phyloP scores from a whole-genome alignment of 2,888 invertebrate genomes.

The Ganaspis brasiliensis region DNA sequence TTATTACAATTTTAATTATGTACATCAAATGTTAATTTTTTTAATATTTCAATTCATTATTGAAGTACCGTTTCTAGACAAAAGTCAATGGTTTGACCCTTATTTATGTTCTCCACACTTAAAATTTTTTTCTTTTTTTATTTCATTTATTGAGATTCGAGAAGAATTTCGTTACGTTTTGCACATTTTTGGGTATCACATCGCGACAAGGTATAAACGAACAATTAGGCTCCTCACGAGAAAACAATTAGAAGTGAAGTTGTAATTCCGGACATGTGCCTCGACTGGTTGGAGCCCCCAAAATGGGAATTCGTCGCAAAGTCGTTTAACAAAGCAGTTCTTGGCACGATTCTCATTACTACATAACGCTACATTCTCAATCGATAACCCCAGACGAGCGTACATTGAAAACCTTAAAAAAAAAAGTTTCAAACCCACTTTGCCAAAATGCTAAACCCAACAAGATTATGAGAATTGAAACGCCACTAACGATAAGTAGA shows the following conservation, averaged over 20 bases:
- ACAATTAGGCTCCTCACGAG: constrained; percentile 50
- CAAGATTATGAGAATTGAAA: too few relatives aligned
- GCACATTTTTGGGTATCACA: constrained; percentile 31
- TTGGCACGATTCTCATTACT: constrained; percentile 54
- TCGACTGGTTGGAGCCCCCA: constrained; percentile 51
- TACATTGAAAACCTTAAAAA: background rate
- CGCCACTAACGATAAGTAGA: too few relatives aligned
- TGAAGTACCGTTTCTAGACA: too few relatives aligned
- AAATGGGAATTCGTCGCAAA: constrained; percentile 57
- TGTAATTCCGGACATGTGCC: constrained; percentile 55
- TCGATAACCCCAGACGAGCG: constrained; percentile 44
- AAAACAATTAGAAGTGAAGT: constrained; percentile 43
- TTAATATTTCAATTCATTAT: too few relatives aligned
- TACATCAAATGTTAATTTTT: too few relatives aligned
- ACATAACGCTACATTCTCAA: constrained; percentile 42
- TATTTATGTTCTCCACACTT: too few relatives aligned
- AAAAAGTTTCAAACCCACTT: background rate
- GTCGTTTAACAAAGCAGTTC: constrained; percentile 56
- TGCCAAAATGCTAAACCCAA: background rate
- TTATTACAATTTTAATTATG: too few relatives aligned
- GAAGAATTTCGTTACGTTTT: background rate
- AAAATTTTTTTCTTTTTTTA: background rate
- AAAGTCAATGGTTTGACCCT: too few relatives aligned
- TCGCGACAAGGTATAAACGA: constrained; percentile 54
- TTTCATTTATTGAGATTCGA: background rate